Base-by-base conservation (phyloP, 1,140 invertebrate genomes). In the Diabrotica virgifera region DNA sequence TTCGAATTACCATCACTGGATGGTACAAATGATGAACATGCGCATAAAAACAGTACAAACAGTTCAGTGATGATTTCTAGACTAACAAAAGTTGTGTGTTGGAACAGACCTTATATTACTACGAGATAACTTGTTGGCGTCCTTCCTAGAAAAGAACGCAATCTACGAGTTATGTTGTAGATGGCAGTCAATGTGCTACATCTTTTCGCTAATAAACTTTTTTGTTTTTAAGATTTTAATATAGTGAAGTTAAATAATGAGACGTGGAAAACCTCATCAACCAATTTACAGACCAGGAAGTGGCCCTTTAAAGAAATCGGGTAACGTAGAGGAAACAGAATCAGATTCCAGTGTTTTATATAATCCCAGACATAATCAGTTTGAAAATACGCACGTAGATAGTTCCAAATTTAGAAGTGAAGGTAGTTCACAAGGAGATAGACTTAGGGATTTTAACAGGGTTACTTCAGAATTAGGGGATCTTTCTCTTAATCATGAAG, bases 241-340 rank as follows among this genome's bases (percentile, higher is more conserved):
- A n/a, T 65, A 40, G 66, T 66, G 37, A 46, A 62, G 62, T 70
- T 70, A 66, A 77, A 71, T 72, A 78, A 79, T 76, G 75, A 73
- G 67, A 70, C 73, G 74, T 62, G 70, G 71, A 35, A 78, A 74
- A 70, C 82, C 82, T 65, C 78, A 82, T 53, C 81, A 82, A 73
- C 78, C 80, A 75, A 80, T 86, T 38, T 88, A 88, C 64, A 81
- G 80, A 65, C 86, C 86, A 61, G 86, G 86, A 56, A 86, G 85
- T 78, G 86, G 86, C 62, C 83, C 84, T 50, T 76, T 86, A 40
- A 79, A 81, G 66, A 86, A 85, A 73, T 82, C 84, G 38, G 82
- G 78, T 36, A 79, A 73, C 67, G 62, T 73, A 6, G 83, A 86
- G 61, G 82, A 84, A 66, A 76, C 75, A 56, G 78, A 81, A 60